Evolutionary conservation across 2,888 invertebrate species (phyloP), one percentile per base, ranked within the genome.

Genomic region (Galerucella pusilla): DNA sequence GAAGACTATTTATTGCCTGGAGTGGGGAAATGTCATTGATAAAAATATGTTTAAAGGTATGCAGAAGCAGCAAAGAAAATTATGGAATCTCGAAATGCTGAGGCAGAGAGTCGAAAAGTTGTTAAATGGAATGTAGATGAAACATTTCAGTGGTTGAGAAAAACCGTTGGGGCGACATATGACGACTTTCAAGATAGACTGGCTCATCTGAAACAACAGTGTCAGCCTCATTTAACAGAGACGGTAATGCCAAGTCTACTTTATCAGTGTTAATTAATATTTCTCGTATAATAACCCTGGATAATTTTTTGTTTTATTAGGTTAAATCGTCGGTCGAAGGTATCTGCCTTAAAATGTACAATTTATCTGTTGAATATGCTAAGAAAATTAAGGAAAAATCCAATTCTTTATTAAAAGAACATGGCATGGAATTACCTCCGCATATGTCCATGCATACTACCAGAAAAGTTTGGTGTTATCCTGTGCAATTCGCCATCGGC

Each of bases 81-180:
- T 90, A 97, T 98, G 81, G 98, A 98, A 88, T 96, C 96, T 9
- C 92, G 97, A 82, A 96, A 96, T 86, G 94, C 96, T 10, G 95
- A 96, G 42, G 93, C 97, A 0, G 97, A 98, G 86, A 97, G 97
- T 85, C 91, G 98, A 78, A 98, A 98, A 89, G 95, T 98, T 14
- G 98, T 99, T 0, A 98, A 98, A 87, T 98, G 98, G 98, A 97
- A 98, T 89, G 97, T 97, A 0, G 98, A 98, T 85, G 98, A 98
- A 83, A 98, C 97, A 35, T 97, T 98, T 88, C 96, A 96, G 82
- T 98, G 98, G 98, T 87, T 98, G 68, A 91, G 98, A 85, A 92
- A 95, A 84, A 97, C 97, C 11, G 94, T 96, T 46, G 97, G 97
- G 71, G 97, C 97, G 12, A 96, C 96, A 2, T 97, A 97, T 87